phyloP scores from a whole-genome alignment of 2,888 invertebrate genomes.

The Rhopalosiphum nymphaeae region DNA sequence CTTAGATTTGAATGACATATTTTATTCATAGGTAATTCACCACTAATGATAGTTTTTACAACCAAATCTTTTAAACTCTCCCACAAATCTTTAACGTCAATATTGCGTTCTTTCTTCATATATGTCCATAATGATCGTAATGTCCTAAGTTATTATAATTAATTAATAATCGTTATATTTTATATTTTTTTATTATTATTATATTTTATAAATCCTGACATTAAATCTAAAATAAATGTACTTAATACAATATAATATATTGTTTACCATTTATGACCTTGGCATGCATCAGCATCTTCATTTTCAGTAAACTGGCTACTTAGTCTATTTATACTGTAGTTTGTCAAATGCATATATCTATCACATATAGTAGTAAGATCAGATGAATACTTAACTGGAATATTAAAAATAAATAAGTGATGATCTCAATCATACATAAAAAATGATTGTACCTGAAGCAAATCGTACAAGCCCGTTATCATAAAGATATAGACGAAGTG shows the following conservation, averaged over 20 bases:
- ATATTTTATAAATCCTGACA: neutral
- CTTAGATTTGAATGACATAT: conserved; percentile 82
- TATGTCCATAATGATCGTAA: conserved; percentile 84
- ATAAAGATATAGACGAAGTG: conserved; percentile 91
- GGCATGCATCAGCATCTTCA: conserved; percentile 89
- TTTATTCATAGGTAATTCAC: conserved; percentile 82
- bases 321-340: conserved; percentile 91
- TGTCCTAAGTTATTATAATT: conserved; percentile 74
- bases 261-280: conserved; percentile 93
- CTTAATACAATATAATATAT: conserved; percentile 64
- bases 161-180: neutral
- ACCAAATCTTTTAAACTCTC: conserved; percentile 88
- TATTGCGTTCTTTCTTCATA: conserved; percentile 78
- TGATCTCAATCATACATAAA: neutral
- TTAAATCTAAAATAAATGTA: neutral
- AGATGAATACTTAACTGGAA: conserved; percentile 67
- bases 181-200: too few species aligned
- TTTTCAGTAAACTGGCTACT: conserved; percentile 89
- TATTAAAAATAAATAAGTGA: conserved; percentile 27
- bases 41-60: conserved; percentile 92
- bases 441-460: conserved; percentile 80
- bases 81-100: conserved; percentile 86
- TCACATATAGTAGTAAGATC: conserved; percentile 80
- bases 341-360: conserved; percentile 92
- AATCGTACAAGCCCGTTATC: conserved; percentile 96